Evolutionary conservation across 2,888 invertebrate species (phyloP).

Genomic region (Euplagia quadripunctaria): DNA sequence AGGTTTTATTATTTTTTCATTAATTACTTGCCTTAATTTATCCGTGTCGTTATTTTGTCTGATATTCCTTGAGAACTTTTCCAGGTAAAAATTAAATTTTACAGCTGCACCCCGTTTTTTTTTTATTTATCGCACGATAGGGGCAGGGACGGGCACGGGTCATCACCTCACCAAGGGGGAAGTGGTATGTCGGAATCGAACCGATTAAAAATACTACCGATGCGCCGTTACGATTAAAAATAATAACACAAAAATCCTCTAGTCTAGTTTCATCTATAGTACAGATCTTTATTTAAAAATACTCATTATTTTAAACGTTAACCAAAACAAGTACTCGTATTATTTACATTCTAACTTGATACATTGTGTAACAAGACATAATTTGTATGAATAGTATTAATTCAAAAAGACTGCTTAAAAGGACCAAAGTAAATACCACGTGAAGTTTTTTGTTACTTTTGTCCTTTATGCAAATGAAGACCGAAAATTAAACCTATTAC

Average conservation of each 20-base stretch:
- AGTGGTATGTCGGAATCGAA: too few relatives aligned
- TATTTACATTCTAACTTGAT: too few relatives aligned
- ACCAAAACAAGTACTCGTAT: too few relatives aligned
- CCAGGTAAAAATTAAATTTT: background rate
- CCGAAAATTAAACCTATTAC: constrained; percentile 16
- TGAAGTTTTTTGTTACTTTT: constrained; percentile 12
- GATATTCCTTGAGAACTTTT: background rate
- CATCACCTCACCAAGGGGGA: too few relatives aligned
- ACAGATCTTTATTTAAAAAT: background rate
- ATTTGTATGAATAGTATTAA: constrained; percentile 1
- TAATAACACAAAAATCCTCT: background rate
- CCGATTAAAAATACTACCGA: too few relatives aligned
- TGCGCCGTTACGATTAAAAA: too few relatives aligned
- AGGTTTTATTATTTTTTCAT: too few relatives aligned
- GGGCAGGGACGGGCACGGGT: too few relatives aligned
- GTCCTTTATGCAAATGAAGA: constrained; percentile 17
- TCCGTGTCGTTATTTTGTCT: background rate
- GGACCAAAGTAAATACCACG: background rate
- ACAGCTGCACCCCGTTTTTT: too few relatives aligned
- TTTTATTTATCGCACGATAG: too few relatives aligned
- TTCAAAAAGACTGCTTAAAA: background rate
- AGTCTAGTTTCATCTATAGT: background rate
- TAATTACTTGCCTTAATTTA: too few relatives aligned
- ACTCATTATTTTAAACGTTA: too few relatives aligned
- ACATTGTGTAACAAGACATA: background rate